Conservation (phyloP, 1,140 invertebrate species). For the Drosophila neocordata region DNA sequence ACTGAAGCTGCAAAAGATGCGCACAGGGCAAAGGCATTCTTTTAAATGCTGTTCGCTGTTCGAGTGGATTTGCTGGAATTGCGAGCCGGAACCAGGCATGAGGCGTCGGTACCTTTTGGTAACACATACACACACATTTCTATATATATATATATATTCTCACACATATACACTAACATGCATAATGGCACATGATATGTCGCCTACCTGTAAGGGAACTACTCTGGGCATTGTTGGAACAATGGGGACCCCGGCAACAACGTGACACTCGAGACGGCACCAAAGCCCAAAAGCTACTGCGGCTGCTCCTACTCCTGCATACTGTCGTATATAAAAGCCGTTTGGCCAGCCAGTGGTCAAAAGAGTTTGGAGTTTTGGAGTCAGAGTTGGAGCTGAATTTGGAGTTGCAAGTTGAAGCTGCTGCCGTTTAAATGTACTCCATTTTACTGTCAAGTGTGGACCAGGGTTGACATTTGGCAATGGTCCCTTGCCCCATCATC, state of each 20-base stretch:
- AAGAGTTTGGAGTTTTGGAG: slow-evolving; percentile 15
- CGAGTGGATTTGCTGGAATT: slow-evolving; percentile 23
- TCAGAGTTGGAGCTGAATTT: slow-evolving; percentile 2
- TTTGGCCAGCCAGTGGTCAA: slow-evolving; percentile 20
- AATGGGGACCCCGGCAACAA: slow-evolving; percentile 47
- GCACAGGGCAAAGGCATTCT: slow-evolving; percentile 49
- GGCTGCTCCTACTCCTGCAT: slow-evolving; percentile 3
- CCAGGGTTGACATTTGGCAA: slow-evolving; percentile 73
- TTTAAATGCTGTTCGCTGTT: slow-evolving; percentile 55
- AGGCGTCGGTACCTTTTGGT: slow-evolving; percentile 19
- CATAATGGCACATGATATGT: slow-evolving; percentile 75
- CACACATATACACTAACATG: slow-evolving; percentile 15
- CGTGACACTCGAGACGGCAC: slow-evolving; percentile 64
- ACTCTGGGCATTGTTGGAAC: slow-evolving; percentile 35
- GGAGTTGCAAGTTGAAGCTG: slow-evolving; percentile 39
- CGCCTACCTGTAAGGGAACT: slow-evolving; percentile 64
- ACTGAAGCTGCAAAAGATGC: slow-evolving; percentile 37
- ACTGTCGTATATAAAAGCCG: slow-evolving; percentile 43
- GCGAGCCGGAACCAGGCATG: slow-evolving; percentile 3
- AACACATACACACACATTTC: slow-evolving; percentile 14
- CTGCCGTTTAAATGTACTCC: slow-evolving; percentile 75
- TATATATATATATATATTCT: background rate
- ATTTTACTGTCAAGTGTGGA: slow-evolving; percentile 78
- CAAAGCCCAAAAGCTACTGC: slow-evolving; percentile 52
- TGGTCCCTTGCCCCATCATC: slow-evolving; percentile 31